Conservation (phyloP, 2,888 invertebrate species). For the Pseudoips prasinana region DNA sequence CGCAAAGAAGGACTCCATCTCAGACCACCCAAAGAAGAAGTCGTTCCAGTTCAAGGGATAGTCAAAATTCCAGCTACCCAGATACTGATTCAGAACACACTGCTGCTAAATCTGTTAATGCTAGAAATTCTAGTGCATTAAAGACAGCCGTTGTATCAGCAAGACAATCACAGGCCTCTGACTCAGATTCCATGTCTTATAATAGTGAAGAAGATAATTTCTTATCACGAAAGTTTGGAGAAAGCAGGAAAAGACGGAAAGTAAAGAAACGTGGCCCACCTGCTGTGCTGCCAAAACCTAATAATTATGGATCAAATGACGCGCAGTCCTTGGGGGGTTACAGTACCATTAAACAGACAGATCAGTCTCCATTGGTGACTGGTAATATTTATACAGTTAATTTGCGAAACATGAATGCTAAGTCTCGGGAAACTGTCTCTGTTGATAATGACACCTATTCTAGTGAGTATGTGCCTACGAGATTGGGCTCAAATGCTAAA, state of each 20-base stretch:
- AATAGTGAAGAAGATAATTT: slow-evolving; percentile 70
- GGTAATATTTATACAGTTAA: slow-evolving; percentile 69
- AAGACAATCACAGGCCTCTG: slow-evolving; percentile 49
- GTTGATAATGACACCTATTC: slow-evolving; percentile 59
- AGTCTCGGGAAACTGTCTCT: slow-evolving; percentile 35
- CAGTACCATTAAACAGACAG: slow-evolving; percentile 52
- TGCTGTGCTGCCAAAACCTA: slow-evolving; percentile 29
- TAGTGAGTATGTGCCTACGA: slow-evolving; percentile 75
- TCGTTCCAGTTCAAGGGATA: slow-evolving; percentile 61
- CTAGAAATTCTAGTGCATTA: slow-evolving; percentile 15
- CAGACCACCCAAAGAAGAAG: slow-evolving; percentile 47
- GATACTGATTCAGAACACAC: slow-evolving; percentile 55
- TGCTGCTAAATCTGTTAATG: slow-evolving; percentile 31
- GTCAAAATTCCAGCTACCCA: slow-evolving; percentile 59
- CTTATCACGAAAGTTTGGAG: slow-evolving; percentile 63
- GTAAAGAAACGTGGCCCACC: slow-evolving; percentile 43
- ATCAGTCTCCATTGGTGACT: slow-evolving; percentile 61
- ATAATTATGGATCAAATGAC: slow-evolving; percentile 37
- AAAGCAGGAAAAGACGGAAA: slow-evolving; percentile 55
- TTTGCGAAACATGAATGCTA: slow-evolving; percentile 61
- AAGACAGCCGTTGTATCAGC: slow-evolving; percentile 23
- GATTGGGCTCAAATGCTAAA: slow-evolving; percentile 64
- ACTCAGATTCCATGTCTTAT: slow-evolving; percentile 67
- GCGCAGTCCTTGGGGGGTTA: slow-evolving; percentile 54
- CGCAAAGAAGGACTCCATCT: slow-evolving; percentile 47